Percentiles rank a stretch among this genome's conserved stretches.
Evolutionary conservation across 2,888 invertebrate genomes (phyloP).

Genomic region (Mesorhabditis sp.): DNA sequence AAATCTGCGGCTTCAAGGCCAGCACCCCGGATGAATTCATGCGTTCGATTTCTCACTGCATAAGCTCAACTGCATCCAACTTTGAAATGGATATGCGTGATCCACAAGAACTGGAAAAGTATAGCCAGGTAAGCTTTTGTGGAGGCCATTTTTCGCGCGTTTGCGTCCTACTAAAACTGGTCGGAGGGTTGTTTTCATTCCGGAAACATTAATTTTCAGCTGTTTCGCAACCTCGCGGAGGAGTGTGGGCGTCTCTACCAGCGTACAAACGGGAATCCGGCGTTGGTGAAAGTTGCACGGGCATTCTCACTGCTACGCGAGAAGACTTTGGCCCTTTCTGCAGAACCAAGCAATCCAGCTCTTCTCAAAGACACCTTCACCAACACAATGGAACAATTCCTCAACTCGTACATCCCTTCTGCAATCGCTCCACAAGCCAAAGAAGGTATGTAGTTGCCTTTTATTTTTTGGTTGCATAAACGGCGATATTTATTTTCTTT

Average conservation of each 20-base stretch:
- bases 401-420: not conserved
- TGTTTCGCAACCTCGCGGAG: too few species aligned
- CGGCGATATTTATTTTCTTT: not conserved
- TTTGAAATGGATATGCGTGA: not conserved
- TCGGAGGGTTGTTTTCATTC: too few species aligned
- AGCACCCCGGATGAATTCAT: constrained; percentile 6
- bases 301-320: not conserved
- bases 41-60: too few species aligned
- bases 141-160: not conserved
- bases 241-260: too few species aligned
- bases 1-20: constrained; percentile 54
- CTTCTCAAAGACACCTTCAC: not conserved
- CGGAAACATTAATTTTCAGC: too few species aligned
- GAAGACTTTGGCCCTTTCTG: not conserved
- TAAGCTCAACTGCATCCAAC: not conserved
- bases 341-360: not conserved
- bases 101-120: not conserved
- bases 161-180: too few species aligned
- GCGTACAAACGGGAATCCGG: not conserved
- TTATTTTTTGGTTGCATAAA: not conserved
- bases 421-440: too few species aligned
- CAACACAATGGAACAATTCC: not conserved
- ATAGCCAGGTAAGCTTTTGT: not conserved
- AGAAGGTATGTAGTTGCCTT: not conserved
- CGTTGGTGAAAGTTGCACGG: not conserved